Conservation (phyloP, 2,888 invertebrate genomes). For the Trilocha varians region DNA sequence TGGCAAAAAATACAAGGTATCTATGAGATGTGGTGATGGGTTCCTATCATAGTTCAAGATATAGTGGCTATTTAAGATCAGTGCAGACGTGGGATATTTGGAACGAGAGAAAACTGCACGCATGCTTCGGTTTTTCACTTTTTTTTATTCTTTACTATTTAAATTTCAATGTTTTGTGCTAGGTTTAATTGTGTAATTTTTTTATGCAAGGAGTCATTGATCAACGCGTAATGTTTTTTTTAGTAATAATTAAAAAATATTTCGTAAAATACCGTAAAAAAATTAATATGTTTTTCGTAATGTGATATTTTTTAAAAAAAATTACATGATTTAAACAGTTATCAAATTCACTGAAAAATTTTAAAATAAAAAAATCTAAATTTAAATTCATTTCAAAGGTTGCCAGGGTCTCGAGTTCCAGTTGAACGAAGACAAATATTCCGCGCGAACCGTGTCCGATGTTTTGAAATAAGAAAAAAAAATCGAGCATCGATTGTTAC, state of each 20-base stretch:
- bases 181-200: no score
- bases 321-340: no score
- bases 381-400: constrained; percentile 9
- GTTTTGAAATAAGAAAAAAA: constrained; percentile 52
- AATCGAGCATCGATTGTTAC: constrained; percentile 45
- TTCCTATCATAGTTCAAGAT: background rate
- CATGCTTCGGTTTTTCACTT: constrained; percentile 6
- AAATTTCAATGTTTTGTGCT: background rate
- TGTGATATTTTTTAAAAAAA: no score
- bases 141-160: background rate
- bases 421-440: constrained; percentile 61
- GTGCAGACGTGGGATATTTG: constrained; percentile 30
- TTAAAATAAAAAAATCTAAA: background rate
- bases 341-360: no score
- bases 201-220: no score
- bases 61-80: background rate
- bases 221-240: no score
- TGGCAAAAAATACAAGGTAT: background rate
- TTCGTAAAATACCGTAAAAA: no score
- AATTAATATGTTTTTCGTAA: no score
- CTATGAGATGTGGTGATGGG: background rate
- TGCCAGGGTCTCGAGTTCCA: constrained; percentile 49
- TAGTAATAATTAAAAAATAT: no score
- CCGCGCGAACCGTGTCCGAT: constrained; percentile 54
- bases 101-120: constrained; percentile 40